Percentiles rank a stretch among this genome's conserved stretches.
Conservation (phyloP, 2,888 invertebrate species). For the Plemyria rubiginata region DNA sequence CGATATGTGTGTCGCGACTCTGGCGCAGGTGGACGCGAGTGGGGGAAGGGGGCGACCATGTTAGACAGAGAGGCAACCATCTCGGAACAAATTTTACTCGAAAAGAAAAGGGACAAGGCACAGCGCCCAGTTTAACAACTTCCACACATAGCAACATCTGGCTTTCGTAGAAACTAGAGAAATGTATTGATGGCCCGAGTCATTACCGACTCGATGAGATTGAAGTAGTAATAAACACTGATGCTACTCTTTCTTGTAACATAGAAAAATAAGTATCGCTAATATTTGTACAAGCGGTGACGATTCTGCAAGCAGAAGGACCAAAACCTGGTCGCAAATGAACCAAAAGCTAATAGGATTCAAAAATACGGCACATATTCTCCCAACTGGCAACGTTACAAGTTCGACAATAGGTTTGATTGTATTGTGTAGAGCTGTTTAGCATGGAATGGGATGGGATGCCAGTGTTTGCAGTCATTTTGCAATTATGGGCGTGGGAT, state of each 20-base stretch:
- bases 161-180: conserved; percentile 74
- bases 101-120: conserved; percentile 71
- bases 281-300: conserved; percentile 43
- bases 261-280: conserved; percentile 25
- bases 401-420: conserved; percentile 45
- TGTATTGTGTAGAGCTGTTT: conserved; percentile 35
- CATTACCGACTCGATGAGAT: conserved; percentile 63
- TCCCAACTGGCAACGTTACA: conserved; percentile 55
- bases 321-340: conserved; percentile 45
- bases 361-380: conserved; percentile 56
- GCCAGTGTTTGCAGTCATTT: conserved; percentile 44
- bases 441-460: conserved; percentile 36
- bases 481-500: conserved; percentile 52
- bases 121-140: conserved; percentile 65
- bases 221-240: conserved; percentile 43
- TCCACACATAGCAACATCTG: conserved; percentile 67
- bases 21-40: conserved; percentile 71
- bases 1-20: conserved; percentile 77
- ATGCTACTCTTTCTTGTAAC: conserved; percentile 22
- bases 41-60: conserved; percentile 56
- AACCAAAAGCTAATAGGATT: conserved; percentile 52
- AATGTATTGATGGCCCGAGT: conserved; percentile 63
- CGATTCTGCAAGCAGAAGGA: conserved; percentile 45
- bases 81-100: conserved; percentile 60
- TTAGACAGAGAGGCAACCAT: conserved; percentile 61